Evolutionary conservation across 2,113 vertebrate genomes (phyloP), one percentile per base, ranked within the genome.

Genomic region (Leptobrachium ailaonicum): DNA sequence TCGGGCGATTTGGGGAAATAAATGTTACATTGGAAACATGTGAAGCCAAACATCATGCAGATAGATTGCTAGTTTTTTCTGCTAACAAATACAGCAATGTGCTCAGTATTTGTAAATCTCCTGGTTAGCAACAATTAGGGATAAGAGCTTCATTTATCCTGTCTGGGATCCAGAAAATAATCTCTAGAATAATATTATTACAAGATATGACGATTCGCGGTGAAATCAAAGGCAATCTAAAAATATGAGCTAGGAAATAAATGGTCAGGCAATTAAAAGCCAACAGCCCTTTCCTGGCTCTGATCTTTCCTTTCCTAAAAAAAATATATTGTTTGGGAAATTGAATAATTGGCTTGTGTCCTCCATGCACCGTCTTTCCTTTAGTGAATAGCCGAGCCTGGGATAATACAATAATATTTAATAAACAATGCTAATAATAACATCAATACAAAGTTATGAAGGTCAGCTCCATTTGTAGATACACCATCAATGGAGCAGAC

Each of bases 121-220:
- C 62, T 32, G 62, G 3, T 64, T 2, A 32, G 62, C 62, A 64
- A 40, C 62, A 32, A 64, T 40, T 64, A 64, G 66, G 76, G 42
- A 77, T 77, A 77, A 66, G 42, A 70, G 66, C 3, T 60, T 66
- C 76, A 77, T 69, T 76, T 77, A 60, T 69, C 75, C 12, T 62
- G 67, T 77, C 76, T 77, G 58, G 66, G 32, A 73, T 68, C 69
- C 69, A 64, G 70, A 62, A 43, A 64, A 66, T 73, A 72, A 79
- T 79, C 77, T 66, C 77, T 79, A 79, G 58, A 72, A 79, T 73
- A 79, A 79, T 14, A 79, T 79, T 79, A 79, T 72, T 72, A 41
- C 12, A 66, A 79, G 70, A 79, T 73, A 73, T 66, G 43, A 60
- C 7, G 2, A 62, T 62, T 60, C 53, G 10, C 53, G 53, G 56